Evolutionary conservation across 2,888 invertebrate genomes (phyloP), one percentile per base, ranked within the genome.

Genomic region (Argyresthia albistria): DNA sequence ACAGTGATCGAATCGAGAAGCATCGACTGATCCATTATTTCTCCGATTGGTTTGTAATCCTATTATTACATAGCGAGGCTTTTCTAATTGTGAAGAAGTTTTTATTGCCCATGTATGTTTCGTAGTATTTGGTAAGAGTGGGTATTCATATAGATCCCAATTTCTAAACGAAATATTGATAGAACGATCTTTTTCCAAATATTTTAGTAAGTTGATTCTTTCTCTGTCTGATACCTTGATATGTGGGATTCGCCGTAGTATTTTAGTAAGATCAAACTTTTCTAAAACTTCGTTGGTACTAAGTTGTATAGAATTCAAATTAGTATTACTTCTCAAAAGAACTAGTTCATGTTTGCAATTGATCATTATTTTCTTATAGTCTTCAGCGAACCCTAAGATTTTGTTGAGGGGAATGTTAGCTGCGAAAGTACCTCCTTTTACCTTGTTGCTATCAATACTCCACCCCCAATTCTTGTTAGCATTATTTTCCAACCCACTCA

Each of bases 321-420:
- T 64, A 8, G 57, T 62, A 12, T 58, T 65, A 42, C 65, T 59
- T 55, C 73, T 58, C 25, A 63, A 60, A n/a, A 77, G 54, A 43
- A 73, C 61, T 42, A 71, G 56, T 59, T 78, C 74, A 65, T 76
- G 73, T 61, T 69, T 70, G 53, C 64, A 63, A 58, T 76, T 76
- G 1, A 75, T 57, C 52, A 73, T 59, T 50, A 76, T 65, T 61
- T 68, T 70, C 39, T 64, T 64, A 55, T 69, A 76, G 58, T 76
- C 43, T 46, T 45, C 37, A 11, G 36, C 43, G 45, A 45, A 43
- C 50, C 64, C 65, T 62, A 51, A 54, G 54, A 48, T 48, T 57
- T 64, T 63, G 8, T 35, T 51, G 36, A 59, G 54, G 12, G 46
- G 53, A n/a, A 64, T 47, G 14, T 25, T 35, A n/a, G 11, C 47